phyloP scores from a whole-genome alignment of 2,888 invertebrate species.

The Caradrina kadenii region DNA sequence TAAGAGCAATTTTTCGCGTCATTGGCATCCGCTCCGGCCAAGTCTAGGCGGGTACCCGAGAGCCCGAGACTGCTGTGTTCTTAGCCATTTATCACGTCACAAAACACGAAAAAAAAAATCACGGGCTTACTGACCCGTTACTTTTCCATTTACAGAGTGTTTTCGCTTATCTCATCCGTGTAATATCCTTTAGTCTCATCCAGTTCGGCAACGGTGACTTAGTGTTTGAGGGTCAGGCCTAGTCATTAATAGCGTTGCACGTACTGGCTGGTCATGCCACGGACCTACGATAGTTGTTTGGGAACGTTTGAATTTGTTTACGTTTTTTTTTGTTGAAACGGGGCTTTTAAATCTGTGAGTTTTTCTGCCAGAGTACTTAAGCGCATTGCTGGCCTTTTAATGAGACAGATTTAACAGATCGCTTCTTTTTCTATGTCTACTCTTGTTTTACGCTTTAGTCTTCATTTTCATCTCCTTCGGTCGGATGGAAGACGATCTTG shows the following conservation, averaged over 20 bases:
- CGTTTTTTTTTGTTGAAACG: not conserved
- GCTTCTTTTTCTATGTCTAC: not conserved
- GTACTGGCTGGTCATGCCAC: conserved; percentile 25
- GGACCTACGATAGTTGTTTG: not conserved
- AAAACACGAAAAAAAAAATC: conserved; percentile 81
- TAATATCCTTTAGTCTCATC: conserved; percentile 75
- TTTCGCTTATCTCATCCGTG: conserved; percentile 82
- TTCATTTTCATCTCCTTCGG: not conserved
- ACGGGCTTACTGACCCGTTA: conserved; percentile 84
- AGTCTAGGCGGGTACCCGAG: conserved; percentile 69
- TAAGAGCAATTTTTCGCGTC: conserved; percentile 84
- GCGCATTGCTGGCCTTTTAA: not conserved
- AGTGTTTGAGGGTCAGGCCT: conserved; percentile 24
- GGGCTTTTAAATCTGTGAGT: not conserved
- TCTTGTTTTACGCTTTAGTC: not conserved
- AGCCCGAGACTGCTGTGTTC: conserved; percentile 63
- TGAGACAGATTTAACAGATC: no score
- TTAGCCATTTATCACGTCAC: conserved; percentile 85
- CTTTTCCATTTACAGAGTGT: conserved; percentile 85
- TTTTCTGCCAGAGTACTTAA: not conserved
- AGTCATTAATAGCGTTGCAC: conserved; percentile 29
- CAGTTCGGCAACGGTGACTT: conserved; percentile 50
- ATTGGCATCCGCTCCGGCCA: conserved; percentile 81
- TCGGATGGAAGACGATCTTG: no score
- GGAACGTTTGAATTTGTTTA: not conserved